Base-by-base conservation (phyloP, 2,888 invertebrate species). In the Cantharis nigra region DNA sequence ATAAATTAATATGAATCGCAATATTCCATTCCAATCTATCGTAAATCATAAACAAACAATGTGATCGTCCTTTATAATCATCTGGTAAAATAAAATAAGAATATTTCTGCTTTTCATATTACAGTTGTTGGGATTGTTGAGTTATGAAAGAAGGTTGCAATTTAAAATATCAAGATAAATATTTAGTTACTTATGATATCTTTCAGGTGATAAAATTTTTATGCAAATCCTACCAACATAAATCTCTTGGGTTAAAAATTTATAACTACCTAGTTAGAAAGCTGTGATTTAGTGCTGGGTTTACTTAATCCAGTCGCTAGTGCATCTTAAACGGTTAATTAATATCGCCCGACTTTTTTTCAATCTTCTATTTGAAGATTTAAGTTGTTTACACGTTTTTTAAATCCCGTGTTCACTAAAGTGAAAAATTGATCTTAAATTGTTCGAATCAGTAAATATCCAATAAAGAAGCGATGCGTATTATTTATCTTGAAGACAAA, bases 161-260 rank as follows among this genome's bases (percentile, higher is more conserved):
- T 49, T 49, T 49, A 49, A 49, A 49, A 49, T 49, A 49, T 49
- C 49, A 49, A 49, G 49, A 49, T 49, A 49, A 49, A 49, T 49
- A 49, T 49, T 49, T 49, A 49, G 49, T 49, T 49, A 49, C 49
- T 49, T 49, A 49, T 49, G 49, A 49, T 49, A 49, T 49, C 49
- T 49, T 49, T 49, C 49, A 49, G 49, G 49, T 49, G 72, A 75
- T 49, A 67, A 70, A 75, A 78, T 78, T 78, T 78, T 78, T 78
- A 78, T 78, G 78, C 78, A 78, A 78, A 78, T 73, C 67, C 4
- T 70, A 16, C 13, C 13, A 62, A 20, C 70, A 78, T 78, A 78
- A 78, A 78, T 78, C 78, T 76, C 70, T 62, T 9, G n/a, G 14
- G 72, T 30, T 63, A n/a, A 63, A 76, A 73, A 78, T 78, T 78